These are phyloP conservation scores for Atrina japonica DNA, from an alignment of 2,888 invertebrate genomes.

Conservation along the genomic window DNA sequence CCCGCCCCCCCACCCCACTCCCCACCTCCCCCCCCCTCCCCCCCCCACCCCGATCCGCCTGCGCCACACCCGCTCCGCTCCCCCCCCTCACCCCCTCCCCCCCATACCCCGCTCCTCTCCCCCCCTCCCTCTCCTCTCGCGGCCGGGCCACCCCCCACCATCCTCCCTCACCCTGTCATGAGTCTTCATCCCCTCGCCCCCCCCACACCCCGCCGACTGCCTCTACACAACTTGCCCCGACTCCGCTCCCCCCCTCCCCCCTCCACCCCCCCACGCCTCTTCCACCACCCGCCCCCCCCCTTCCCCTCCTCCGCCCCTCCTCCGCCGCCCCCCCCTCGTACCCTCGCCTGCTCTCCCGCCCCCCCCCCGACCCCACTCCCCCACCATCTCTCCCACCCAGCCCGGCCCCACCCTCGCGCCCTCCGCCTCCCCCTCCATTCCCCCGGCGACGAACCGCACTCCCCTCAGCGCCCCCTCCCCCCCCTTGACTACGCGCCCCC, in stretches of 20 bases:
- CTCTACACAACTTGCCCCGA: slow-evolving; percentile 2
- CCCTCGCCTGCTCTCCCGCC: neutral
- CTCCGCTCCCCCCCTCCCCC: slow-evolving; percentile 2
- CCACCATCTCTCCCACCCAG: neutral
- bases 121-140: no score
- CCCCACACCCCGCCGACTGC: slow-evolving; percentile 8
- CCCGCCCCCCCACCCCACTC: no score
- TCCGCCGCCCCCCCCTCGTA: slow-evolving; percentile 7
- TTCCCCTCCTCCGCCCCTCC: slow-evolving; percentile 8
- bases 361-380: no score
- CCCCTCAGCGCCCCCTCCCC: neutral
- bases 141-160: slow-evolving; percentile 2
- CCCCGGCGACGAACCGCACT: neutral
- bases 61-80: no score
- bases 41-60: no score
- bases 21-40: no score
- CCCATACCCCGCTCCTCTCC: no score
- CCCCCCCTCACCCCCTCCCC: no score
- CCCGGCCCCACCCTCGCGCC: neutral
- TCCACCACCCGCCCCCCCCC: slow-evolving; percentile 4
- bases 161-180: neutral
- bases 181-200: neutral
- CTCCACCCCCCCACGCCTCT: no score
- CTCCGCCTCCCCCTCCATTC: neutral
- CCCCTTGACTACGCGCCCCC: neutral